Evolutionary conservation across 2,888 invertebrate genomes (phyloP).

Genomic region (Epistrophe eligans): DNA sequence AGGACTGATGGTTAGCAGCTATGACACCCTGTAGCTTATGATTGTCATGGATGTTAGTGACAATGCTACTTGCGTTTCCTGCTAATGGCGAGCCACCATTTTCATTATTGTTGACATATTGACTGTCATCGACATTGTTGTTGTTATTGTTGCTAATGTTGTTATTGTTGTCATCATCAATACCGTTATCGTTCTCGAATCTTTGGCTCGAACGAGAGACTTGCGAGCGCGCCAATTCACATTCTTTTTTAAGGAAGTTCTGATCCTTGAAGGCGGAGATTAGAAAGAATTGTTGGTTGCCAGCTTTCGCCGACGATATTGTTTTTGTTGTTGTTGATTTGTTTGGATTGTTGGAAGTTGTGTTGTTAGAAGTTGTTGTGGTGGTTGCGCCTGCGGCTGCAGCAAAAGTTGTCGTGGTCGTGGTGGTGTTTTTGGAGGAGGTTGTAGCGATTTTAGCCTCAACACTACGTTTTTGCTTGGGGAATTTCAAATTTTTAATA

Average conservation of each 20-base stretch:
- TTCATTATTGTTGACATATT: constrained; percentile 68
- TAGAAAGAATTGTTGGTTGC: constrained; percentile 81
- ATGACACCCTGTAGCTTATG: constrained; percentile 58
- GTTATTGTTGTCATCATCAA: constrained; percentile 55
- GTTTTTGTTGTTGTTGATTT: constrained; percentile 24
- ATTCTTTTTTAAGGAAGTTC: constrained; percentile 82
- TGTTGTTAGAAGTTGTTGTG: constrained; percentile 32
- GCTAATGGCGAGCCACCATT: constrained; percentile 59
- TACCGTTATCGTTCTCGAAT: constrained; percentile 51
- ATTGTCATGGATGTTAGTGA: constrained; percentile 77
- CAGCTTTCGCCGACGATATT: constrained; percentile 79
- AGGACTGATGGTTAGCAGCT: constrained; percentile 32
- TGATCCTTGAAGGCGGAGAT: constrained; percentile 81
- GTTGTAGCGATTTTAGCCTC: constrained; percentile 69
- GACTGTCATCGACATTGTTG: constrained; percentile 38
- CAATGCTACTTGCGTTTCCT: constrained; percentile 69
- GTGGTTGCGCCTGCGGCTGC: constrained; percentile 43
- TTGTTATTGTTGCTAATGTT: constrained; percentile 50
- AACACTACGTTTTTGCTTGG: constrained; percentile 76
- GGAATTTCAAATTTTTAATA: constrained; percentile 75
- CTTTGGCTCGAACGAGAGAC: constrained; percentile 76
- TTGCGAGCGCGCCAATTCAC: constrained; percentile 83
- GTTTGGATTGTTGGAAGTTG: constrained; percentile 48
- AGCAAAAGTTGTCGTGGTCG: constrained; percentile 22
- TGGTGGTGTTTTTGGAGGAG: constrained; percentile 57